These are phyloP conservation scores for Rallus crepitans DNA, from an alignment of 2,797 vertebrate species.

Conservation along the genomic window DNA sequence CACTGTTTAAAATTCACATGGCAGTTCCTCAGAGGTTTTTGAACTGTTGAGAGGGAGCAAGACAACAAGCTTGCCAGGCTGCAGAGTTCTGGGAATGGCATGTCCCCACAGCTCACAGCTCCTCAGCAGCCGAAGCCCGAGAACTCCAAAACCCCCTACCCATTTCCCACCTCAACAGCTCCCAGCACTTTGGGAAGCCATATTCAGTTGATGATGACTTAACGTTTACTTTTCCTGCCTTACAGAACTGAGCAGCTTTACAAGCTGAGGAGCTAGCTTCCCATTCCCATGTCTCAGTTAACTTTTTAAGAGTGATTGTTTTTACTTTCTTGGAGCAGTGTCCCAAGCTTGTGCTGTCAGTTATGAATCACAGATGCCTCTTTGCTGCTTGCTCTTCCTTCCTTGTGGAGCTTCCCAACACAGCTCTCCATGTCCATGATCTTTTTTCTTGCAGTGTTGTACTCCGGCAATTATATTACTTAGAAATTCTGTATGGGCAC, in stretches of 20 bases:
- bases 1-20: neutral
- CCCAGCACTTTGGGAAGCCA: neutral
- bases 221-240: neutral
- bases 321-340: neutral
- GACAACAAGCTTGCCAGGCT: neutral
- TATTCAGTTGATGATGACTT: neutral
- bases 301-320: neutral
- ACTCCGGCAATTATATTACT: neutral
- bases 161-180: neutral
- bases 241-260: neutral
- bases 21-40: neutral
- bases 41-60: neutral
- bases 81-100: neutral
- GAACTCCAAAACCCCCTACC: neutral
- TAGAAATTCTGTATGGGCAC: neutral
- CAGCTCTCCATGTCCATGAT: neutral
- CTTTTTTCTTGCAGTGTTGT: neutral
- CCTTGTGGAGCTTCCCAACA: neutral
- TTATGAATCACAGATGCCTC: neutral
- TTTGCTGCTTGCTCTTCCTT: neutral
- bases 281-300: neutral
- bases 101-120: neutral
- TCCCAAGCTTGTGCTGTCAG: neutral
- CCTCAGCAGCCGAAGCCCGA: fast-evolving
- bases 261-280: neutral